Conservation (phyloP, 2,797 vertebrate genomes). For the Cryptoblepharus egeriae region DNA sequence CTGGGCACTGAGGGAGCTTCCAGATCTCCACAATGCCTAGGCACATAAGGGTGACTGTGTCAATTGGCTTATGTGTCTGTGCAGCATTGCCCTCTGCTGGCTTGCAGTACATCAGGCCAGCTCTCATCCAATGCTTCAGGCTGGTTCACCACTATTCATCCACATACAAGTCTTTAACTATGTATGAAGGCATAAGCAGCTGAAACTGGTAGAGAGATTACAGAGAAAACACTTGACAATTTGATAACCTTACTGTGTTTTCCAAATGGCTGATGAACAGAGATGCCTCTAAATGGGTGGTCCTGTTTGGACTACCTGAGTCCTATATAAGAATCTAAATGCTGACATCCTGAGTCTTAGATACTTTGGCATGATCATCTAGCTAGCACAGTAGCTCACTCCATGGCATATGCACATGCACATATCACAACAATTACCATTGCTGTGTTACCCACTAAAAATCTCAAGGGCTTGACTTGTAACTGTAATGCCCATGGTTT, state of each 20-base stretch:
- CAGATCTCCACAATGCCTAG: conserved; percentile 26
- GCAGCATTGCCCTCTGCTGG: conserved; percentile 43
- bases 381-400: background rate
- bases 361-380: background rate
- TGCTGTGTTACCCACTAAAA: background rate
- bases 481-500: background rate
- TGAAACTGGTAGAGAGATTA: background rate
- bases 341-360: no score
- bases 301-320: no score
- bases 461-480: background rate
- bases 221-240: background rate
- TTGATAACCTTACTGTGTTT: background rate
- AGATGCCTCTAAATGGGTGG: background rate
- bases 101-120: conserved; percentile 1
- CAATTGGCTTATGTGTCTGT: conserved; percentile 11
- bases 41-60: background rate
- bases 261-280: background rate
- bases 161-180: background rate
- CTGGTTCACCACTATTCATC: background rate
- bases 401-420: background rate
- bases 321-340: no score
- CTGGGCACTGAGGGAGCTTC: conserved; percentile 17
- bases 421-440: background rate
- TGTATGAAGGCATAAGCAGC: no score
- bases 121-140: background rate